Percentiles rank a stretch among this genome's conserved stretches.
These are phyloP conservation scores for Rhingia campestris DNA, from an alignment of 2,888 invertebrate species.

Conservation along the genomic window DNA sequence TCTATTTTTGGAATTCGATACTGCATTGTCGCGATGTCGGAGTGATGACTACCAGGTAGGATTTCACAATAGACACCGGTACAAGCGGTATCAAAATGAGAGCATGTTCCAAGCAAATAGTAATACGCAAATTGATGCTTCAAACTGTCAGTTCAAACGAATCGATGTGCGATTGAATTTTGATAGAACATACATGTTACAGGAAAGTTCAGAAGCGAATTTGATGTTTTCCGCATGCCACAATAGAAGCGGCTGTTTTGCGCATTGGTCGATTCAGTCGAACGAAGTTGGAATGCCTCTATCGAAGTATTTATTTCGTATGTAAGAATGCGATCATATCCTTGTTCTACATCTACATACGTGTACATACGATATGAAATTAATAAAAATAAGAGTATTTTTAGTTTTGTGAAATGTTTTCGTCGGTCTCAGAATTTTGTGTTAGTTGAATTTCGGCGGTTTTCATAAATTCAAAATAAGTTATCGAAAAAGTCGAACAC, in stretches of 20 bases:
- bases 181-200: background rate
- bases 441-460: too few species aligned
- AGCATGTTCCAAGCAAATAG: background rate
- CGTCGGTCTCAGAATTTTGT: too few species aligned
- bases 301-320: background rate
- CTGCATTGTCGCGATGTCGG: slow-evolving; percentile 35
- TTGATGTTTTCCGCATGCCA: slow-evolving; percentile 26
- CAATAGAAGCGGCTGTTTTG: slow-evolving; percentile 12
- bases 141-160: slow-evolving; percentile 29
- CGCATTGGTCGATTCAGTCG: slow-evolving; percentile 22
- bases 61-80: too few species aligned
- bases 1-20: slow-evolving; percentile 47
- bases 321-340: slow-evolving; percentile 40
- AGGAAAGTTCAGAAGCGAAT: background rate
- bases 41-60: slow-evolving; percentile 20
- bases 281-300: slow-evolving; percentile 19
- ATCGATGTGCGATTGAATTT: slow-evolving; percentile 23
- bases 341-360: background rate
- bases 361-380: background rate
- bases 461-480: too few species aligned
- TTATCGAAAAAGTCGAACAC: too few species aligned
- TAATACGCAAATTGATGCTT: slow-evolving; percentile 39
- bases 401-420: slow-evolving; percentile 1
- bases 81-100: background rate
- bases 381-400: slow-evolving; percentile 12